phyloP scores from a whole-genome alignment of 1,140 invertebrate genomes.

The Drosophila nannoptera region DNA sequence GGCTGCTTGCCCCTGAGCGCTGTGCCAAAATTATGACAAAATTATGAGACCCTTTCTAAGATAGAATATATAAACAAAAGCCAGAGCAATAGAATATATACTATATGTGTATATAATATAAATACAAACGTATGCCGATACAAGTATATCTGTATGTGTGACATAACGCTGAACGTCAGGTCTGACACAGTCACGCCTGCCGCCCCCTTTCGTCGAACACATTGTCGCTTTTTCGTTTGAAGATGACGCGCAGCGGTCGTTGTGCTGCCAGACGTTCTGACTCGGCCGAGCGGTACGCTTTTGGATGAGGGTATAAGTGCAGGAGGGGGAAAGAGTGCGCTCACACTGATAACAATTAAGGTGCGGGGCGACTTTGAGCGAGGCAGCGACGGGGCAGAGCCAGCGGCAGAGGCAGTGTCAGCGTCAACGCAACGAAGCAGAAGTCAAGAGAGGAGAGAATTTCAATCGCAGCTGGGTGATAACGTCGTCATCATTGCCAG shows the following conservation, averaged over 20 bases:
- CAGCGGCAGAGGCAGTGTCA: not conserved
- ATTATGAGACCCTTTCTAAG: slow-evolving; percentile 73
- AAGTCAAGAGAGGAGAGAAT: slow-evolving; percentile 39
- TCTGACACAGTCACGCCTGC: slow-evolving; percentile 28
- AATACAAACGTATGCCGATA: not conserved
- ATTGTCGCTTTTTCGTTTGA: slow-evolving; percentile 64
- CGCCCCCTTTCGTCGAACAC: slow-evolving; percentile 25
- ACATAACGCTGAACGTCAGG: slow-evolving; percentile 8
- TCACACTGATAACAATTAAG: slow-evolving; percentile 46
- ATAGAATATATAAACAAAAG: slow-evolving; percentile 52
- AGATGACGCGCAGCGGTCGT: slow-evolving; percentile 66
- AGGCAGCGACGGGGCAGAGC: slow-evolving; percentile 37
- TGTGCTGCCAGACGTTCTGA: slow-evolving; percentile 68
- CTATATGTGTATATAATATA: not conserved
- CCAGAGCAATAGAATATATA: slow-evolving; percentile 35
- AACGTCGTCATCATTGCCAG: slow-evolving; percentile 61
- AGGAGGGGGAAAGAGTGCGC: not conserved
- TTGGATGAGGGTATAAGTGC: not conserved
- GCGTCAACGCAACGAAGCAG: slow-evolving; percentile 17
- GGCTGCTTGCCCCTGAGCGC: slow-evolving; percentile 52
- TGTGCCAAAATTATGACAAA: slow-evolving; percentile 72
- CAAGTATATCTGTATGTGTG: slow-evolving; percentile 1
- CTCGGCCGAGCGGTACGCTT: slow-evolving; percentile 42
- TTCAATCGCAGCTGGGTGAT: slow-evolving; percentile 55
- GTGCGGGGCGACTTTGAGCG: slow-evolving; percentile 68